phyloP scores from a whole-genome alignment of 2,113 vertebrate species.

The Globicephala melas region DNA sequence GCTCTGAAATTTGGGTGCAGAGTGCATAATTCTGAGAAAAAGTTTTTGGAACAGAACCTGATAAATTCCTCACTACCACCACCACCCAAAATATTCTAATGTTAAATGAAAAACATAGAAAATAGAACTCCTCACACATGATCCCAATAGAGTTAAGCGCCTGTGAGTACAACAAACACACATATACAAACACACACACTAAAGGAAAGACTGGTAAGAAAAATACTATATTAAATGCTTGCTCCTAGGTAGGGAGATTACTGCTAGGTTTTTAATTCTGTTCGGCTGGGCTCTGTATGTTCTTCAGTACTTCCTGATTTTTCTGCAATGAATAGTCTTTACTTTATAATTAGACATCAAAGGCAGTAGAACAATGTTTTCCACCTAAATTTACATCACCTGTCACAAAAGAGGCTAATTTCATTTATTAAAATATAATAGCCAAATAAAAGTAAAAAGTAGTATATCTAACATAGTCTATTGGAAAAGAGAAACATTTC shows the following conservation, averaged over 20 bases:
- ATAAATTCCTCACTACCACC: neutral
- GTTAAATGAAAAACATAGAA: neutral
- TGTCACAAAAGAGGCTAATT: slow-evolving; percentile 33
- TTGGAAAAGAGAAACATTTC: slow-evolving; percentile 20
- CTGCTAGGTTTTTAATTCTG: neutral
- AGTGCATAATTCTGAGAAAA: neutral
- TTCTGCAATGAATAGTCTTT: slow-evolving; percentile 5
- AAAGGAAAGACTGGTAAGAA: neutral
- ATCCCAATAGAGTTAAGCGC: neutral
- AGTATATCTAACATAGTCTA: neutral
- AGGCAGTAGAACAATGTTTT: slow-evolving; percentile 37
- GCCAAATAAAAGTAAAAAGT: slow-evolving; percentile 11
- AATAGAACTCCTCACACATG: neutral
- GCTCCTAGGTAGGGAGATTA: neutral
- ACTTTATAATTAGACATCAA: slow-evolving; percentile 41
- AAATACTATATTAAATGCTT: neutral
- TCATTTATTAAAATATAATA: slow-evolving; percentile 18
- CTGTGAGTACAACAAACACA: rapidly evolving
- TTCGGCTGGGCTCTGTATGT: neutral
- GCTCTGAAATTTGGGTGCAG: neutral
- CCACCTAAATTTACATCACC: slow-evolving; percentile 22
- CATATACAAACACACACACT: neutral
- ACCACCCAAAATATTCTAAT: neutral
- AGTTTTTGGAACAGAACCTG: neutral
- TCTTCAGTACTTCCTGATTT: slow-evolving; percentile 13